Evolutionary conservation across 2,888 invertebrate genomes (phyloP).

Genomic region (Fragum whitleyi): DNA sequence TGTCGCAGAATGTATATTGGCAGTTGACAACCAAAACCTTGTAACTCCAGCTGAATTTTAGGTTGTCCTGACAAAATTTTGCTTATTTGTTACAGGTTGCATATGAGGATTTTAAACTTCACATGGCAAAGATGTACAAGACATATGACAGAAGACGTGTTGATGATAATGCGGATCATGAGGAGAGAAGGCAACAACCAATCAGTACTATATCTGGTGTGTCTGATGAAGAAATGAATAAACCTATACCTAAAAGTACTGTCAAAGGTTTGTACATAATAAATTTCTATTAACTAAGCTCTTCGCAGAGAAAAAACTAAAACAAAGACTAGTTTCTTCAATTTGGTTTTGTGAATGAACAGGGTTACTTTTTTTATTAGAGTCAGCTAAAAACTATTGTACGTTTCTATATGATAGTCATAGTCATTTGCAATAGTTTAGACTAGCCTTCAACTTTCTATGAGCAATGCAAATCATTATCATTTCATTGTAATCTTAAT

Average conservation of each 20-base stretch:
- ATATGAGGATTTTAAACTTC: constrained; percentile 98
- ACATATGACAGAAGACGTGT: constrained; percentile 95
- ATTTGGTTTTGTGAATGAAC: no score
- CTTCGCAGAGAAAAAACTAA: constrained; percentile 76
- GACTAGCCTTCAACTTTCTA: no score
- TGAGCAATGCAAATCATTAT: no score
- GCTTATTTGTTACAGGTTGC: constrained; percentile 90
- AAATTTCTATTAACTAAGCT: not conserved
- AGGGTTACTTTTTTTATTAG: no score
- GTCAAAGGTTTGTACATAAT: no score
- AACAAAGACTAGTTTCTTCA: constrained; percentile 47
- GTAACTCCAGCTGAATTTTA: no score
- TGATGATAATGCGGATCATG: constrained; percentile 97
- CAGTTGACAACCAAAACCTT: no score
- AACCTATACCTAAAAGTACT: constrained; percentile 75
- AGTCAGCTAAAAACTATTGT: no score
- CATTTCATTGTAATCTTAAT: no score
- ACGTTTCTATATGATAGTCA: no score
- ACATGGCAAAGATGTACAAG: constrained; percentile 95
- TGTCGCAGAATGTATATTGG: no score
- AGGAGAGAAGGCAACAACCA: constrained; percentile 95
- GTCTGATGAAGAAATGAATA: constrained; percentile 66
- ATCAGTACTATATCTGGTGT: constrained; percentile 97
- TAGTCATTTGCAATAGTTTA: no score
- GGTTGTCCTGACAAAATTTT: not conserved